Percentiles rank a stretch among this genome's conserved stretches.
These are phyloP conservation scores for Cydia amplana DNA, from an alignment of 1,140 invertebrate genomes.

Conservation along the genomic window DNA sequence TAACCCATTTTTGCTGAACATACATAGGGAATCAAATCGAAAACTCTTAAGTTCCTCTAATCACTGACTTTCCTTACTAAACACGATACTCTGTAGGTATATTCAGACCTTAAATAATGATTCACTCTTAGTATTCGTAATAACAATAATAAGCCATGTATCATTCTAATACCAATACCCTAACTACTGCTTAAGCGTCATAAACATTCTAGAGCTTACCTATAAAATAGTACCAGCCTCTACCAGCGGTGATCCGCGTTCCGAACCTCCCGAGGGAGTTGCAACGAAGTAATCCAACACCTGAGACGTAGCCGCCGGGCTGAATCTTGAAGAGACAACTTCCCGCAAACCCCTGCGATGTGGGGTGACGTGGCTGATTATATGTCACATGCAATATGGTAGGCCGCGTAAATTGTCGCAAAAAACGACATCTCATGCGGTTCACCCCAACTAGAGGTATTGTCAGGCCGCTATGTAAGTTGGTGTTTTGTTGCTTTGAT, in stretches of 20 bases:
- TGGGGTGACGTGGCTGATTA: conserved; percentile 10
- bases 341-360: conserved; percentile 35
- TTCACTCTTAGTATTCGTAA: too few relatives aligned
- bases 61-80: too few relatives aligned
- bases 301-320: conserved; percentile 41
- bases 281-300: conserved; percentile 43
- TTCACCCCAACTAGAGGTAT: too few relatives aligned
- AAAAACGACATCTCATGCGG: background rate
- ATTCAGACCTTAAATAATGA: too few relatives aligned
- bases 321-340: conserved; percentile 36
- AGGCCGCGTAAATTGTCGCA: background rate
- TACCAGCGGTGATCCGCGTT: conserved; percentile 23
- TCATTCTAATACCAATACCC: conserved; percentile 5
- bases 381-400: conserved; percentile 22
- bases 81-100: too few relatives aligned
- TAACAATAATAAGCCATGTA: background rate
- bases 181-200: background rate
- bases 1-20: too few relatives aligned
- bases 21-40: too few relatives aligned
- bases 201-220: conserved; percentile 18
- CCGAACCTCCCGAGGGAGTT: conserved; percentile 8
- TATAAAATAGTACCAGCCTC: conserved; percentile 31
- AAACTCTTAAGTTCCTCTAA: too few relatives aligned
- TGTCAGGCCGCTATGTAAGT: too few relatives aligned
- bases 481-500: too few relatives aligned